Evolutionary conservation across 2,888 invertebrate genomes (phyloP).

Genomic region (Julus scanicus): DNA sequence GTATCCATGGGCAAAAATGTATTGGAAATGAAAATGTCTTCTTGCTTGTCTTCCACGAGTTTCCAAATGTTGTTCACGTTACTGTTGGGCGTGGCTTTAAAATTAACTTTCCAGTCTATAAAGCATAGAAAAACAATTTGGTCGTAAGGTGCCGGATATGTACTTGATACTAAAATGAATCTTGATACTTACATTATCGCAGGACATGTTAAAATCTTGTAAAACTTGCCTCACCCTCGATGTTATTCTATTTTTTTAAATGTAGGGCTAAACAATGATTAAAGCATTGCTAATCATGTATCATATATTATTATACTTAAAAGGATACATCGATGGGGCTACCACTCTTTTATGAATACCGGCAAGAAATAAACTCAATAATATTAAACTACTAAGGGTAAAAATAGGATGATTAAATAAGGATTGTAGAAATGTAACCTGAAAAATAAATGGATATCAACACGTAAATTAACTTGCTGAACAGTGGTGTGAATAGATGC

Average conservation of each 20-base stretch:
- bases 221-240: constrained; percentile 89
- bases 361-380: constrained; percentile 86
- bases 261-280: neutral
- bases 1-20: neutral
- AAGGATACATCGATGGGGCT: constrained; percentile 83
- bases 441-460: constrained; percentile 21
- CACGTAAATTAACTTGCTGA: neutral
- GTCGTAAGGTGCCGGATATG: neutral
- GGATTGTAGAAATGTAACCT: constrained; percentile 87
- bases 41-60: neutral
- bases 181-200: constrained; percentile 77
- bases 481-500: too few relatives aligned
- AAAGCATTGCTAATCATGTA: neutral
- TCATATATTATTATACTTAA: neutral
- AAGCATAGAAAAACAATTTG: constrained; percentile 58
- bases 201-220: constrained; percentile 97
- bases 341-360: constrained; percentile 97
- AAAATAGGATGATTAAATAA: constrained; percentile 95
- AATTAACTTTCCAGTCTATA: constrained; percentile 87
- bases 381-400: constrained; percentile 77
- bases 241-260: constrained; percentile 74
- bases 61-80: constrained; percentile 59
- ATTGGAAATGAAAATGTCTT: neutral
- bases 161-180: neutral
- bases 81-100: constrained; percentile 83